A percentile compares a stretch with the other conserved stretches of the same genome.
Conservation (phyloP, 1,140 invertebrate species). For the Sitodiplosis mosellana region DNA sequence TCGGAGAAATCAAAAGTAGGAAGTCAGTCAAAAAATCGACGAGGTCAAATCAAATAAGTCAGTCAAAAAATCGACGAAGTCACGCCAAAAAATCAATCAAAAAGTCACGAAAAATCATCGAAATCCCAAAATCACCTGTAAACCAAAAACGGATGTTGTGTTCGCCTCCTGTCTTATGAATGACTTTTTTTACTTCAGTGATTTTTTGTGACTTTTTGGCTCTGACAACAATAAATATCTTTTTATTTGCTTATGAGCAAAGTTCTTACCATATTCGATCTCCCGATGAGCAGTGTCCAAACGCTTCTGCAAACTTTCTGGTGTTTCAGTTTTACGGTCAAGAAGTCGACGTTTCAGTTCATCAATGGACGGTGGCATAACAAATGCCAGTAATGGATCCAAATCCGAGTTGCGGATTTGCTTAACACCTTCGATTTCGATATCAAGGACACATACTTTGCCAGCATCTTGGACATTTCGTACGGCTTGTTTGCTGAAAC, state of each 20-base stretch:
- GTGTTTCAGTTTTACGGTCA: slow-evolving; percentile 71
- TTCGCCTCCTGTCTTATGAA: too few relatives aligned
- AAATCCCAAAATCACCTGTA: too few relatives aligned
- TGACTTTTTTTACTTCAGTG: too few relatives aligned
- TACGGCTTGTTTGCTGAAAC: slow-evolving; percentile 68
- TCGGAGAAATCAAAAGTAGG: too few relatives aligned
- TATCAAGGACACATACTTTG: slow-evolving; percentile 85
- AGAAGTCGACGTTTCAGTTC: slow-evolving; percentile 61
- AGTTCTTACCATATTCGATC: slow-evolving; percentile 56
- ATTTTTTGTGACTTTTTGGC: neutral
- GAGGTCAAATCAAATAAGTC: too few relatives aligned
- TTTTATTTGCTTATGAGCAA: too few relatives aligned
- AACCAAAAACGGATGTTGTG: too few relatives aligned
- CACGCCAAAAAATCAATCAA: too few relatives aligned
- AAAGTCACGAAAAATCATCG: too few relatives aligned
- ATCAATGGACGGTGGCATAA: slow-evolving; percentile 78
- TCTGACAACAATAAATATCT: neutral
- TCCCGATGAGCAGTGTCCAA: slow-evolving; percentile 56
- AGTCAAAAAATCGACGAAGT: too few relatives aligned
- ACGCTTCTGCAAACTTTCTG: slow-evolving; percentile 60
- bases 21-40: too few relatives aligned
- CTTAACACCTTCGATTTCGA: slow-evolving; percentile 92
- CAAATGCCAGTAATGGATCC: slow-evolving; percentile 72
- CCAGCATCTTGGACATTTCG: slow-evolving; percentile 58
- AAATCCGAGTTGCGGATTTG: slow-evolving; percentile 72